Percentiles rank a stretch among this genome's conserved stretches.
Conservation (phyloP, 2,888 invertebrate species). For the Zygothrica quintamaculata region DNA sequence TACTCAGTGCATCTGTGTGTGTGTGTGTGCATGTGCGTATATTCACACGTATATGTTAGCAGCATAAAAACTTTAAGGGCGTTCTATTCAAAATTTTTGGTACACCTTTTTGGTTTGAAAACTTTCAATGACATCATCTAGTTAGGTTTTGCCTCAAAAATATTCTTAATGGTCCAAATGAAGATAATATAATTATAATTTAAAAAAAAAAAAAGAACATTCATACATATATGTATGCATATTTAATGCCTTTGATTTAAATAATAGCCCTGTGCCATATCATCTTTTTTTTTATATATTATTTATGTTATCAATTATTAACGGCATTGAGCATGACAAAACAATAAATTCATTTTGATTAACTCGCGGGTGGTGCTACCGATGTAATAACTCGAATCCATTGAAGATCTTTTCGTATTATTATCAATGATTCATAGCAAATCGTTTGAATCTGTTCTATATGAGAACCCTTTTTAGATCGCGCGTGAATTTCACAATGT, state of each 20-base stretch:
- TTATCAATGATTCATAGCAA: constrained; percentile 40
- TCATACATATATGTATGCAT: not conserved
- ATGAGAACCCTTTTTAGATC: constrained; percentile 28
- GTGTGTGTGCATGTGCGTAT: not conserved
- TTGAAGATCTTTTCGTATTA: constrained; percentile 9
- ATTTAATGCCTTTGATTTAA: not conserved
- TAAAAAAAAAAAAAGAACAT: not conserved
- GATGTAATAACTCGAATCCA: constrained; percentile 16
- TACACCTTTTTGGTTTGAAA: constrained; percentile 10
- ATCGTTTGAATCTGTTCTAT: constrained; percentile 23
- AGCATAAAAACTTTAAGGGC: constrained; percentile 23
- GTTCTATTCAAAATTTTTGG: constrained; percentile 11
- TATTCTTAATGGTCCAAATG: constrained; percentile 3
- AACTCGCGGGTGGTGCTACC: constrained; percentile 12
- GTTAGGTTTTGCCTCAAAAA: constrained; percentile 9
- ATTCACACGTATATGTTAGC: constrained; percentile 8
- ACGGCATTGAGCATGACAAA: constrained; percentile 62
- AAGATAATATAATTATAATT: constrained; percentile 12
- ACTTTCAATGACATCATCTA: constrained; percentile 43
- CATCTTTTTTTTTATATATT: constrained; percentile 20
- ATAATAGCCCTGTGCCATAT: constrained; percentile 33
- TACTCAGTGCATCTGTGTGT: not conserved
- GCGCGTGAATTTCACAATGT: constrained; percentile 52
- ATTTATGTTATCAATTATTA: constrained; percentile 65
- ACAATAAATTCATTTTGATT: constrained; percentile 23